Base-by-base conservation (phyloP, 2,113 vertebrate genomes). In the Apistogramma diplotaenia region DNA sequence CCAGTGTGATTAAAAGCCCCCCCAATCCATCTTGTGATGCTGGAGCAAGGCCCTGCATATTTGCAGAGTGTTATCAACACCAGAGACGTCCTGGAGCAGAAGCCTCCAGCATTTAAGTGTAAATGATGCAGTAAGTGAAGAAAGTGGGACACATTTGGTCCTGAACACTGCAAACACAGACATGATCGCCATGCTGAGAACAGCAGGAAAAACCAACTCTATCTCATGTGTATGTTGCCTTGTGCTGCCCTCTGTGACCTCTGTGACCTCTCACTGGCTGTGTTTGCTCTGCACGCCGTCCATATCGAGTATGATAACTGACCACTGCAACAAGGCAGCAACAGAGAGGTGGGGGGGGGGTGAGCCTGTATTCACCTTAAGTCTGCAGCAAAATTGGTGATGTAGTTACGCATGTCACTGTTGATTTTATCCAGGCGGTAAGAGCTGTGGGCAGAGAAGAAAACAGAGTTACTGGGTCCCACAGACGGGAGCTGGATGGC, bases 371-470 rank as follows among this genome's bases (percentile, higher is more conserved):
- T 93, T 95, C 93, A 96, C 95, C 94, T 96, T 91, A 96, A 93
- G 93, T 96, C 95, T 93, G 94, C 94, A 83, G 95, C 95, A 83
- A 95, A 95, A 94, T 95, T 95, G 94, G 94, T 95, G 94, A 96
- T 95, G 94, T 95, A 96, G 93, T 95, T 95, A 92, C 93, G 92
- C 94, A 95, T 93, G 91, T 96, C 95, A 88, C 94, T 95, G 93
- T 95, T 95, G 91, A 95, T 95, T 94, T 95, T 96, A 92, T 95
- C 94, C 94, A 96, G 89, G 87, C 93, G 95, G 91, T 95, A 96
- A 89, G 95, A 95, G 92, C 95, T 96, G 95, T 87, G 88, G 92
- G 91, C 82, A 94, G 88, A 96, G 79, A 94, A 93, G 81, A 94
- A 84, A 93, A 90, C 78, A 89, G 53, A 85, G 90, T 92, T 91